These are phyloP conservation scores for Piaya cayana DNA, from an alignment of 2,113 vertebrate species.

Conservation along the genomic window DNA sequence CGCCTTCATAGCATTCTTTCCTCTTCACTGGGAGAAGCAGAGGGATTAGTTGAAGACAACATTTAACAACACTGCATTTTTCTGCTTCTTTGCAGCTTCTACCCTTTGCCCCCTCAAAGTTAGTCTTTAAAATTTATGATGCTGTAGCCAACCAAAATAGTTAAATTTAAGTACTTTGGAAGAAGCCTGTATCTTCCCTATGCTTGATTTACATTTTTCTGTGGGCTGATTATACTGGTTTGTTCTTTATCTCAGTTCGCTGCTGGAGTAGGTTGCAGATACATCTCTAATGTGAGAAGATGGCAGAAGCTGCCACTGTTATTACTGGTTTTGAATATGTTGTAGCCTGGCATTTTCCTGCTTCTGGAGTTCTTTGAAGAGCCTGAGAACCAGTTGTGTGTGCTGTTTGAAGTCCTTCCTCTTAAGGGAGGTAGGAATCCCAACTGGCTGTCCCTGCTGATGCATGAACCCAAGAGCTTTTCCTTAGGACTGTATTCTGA, in stretches of 20 bases:
- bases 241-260: background rate
- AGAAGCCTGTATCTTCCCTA: background rate
- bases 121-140: background rate
- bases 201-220: background rate
- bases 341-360: slow-evolving; percentile 47
- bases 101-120: background rate
- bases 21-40: background rate
- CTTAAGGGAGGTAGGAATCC: background rate
- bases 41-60: background rate
- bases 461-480: background rate
- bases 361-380: slow-evolving; percentile 55
- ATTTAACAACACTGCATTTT: background rate
- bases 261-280: slow-evolving; percentile 6
- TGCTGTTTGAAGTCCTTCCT: slow-evolving; percentile 50
- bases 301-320: slow-evolving; percentile 24
- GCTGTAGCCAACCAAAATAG: background rate
- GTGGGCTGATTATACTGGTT: background rate
- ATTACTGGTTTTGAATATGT: slow-evolving; percentile 52
- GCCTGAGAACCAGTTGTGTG: slow-evolving; percentile 30
- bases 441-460: background rate
- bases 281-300: slow-evolving; percentile 43
- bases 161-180: background rate
- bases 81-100: background rate
- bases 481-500: background rate
- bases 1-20: background rate